Conservation (phyloP, 2,113 vertebrate species). For the Agapornis roseicollis region DNA sequence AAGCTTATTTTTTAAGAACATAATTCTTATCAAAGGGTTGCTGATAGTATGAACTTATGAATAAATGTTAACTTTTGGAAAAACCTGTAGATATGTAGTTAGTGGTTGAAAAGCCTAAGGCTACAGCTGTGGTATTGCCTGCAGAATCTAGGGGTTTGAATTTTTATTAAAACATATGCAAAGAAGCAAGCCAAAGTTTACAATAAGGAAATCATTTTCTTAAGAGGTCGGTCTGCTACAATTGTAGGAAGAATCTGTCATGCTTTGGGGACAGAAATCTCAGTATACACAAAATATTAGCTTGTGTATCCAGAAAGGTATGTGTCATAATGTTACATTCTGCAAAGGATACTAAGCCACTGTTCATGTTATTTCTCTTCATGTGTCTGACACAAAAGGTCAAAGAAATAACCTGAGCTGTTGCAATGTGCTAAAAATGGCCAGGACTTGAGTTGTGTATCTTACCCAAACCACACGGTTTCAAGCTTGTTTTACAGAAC, state of each 20-base stretch:
- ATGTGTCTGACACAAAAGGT: neutral
- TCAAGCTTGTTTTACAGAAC: neutral
- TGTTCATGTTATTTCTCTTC: neutral
- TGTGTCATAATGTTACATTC: neutral
- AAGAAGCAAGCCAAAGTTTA: neutral
- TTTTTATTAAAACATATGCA: neutral
- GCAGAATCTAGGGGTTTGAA: neutral
- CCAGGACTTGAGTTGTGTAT: neutral
- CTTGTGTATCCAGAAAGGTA: neutral
- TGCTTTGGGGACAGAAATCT: neutral
- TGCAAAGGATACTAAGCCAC: neutral
- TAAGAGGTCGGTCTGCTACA: neutral
- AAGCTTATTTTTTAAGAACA: constrained; percentile 41
- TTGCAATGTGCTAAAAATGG: neutral
- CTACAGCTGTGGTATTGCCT: neutral
- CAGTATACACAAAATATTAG: neutral
- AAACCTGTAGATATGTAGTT: constrained; percentile 39
- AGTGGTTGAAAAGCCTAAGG: constrained; percentile 5
- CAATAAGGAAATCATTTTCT: neutral
- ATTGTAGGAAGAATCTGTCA: neutral
- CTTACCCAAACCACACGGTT: neutral
- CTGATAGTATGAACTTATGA: constrained; percentile 50
- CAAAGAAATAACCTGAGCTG: neutral
- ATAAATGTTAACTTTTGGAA: constrained; percentile 68
- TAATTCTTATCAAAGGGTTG: constrained; percentile 30